A percentile compares a stretch with the other conserved stretches of the same genome.
These are phyloP conservation scores for Lithophane ornitopus DNA, from an alignment of 2,888 invertebrate species.

Conservation along the genomic window DNA sequence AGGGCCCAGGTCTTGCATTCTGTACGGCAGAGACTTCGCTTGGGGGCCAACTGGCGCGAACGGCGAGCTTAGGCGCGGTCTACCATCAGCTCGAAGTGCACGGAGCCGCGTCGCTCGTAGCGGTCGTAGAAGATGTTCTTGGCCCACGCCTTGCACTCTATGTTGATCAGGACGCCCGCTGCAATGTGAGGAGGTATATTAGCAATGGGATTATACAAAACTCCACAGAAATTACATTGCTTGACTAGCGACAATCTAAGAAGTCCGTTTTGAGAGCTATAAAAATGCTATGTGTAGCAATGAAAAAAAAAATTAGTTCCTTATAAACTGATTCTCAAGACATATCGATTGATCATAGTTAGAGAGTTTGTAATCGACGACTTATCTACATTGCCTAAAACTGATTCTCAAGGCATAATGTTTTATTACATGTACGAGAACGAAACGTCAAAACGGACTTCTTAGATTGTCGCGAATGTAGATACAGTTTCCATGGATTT, in stretches of 20 bases:
- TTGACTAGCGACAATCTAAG: too few relatives aligned
- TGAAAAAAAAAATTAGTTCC: too few relatives aligned
- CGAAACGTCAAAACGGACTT: too few relatives aligned
- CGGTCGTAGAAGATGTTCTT: constrained; percentile 96
- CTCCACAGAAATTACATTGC: not conserved
- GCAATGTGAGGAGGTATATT: constrained; percentile 60
- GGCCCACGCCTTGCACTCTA: constrained; percentile 98
- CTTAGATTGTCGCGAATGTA: too few relatives aligned
- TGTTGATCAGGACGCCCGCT: constrained; percentile 97
- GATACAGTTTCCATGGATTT: not conserved
- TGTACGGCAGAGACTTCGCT: constrained; percentile 37
- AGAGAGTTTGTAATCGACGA: too few relatives aligned
- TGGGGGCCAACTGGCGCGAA: constrained; percentile 58
- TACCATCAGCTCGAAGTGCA: constrained; percentile 98
- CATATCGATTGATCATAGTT: too few relatives aligned
- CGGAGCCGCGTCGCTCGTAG: constrained; percentile 96
- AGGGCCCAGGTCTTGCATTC: constrained; percentile 16
- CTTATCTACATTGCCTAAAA: too few relatives aligned
- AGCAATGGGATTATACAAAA: not conserved
- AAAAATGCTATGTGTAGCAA: too few relatives aligned
- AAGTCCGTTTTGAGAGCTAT: too few relatives aligned
- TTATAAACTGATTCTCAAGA: too few relatives aligned
- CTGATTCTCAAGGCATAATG: too few relatives aligned
- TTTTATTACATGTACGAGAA: too few relatives aligned
- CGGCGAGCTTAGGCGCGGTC: constrained; percentile 90